A percentile compares a stretch with the other conserved stretches of the same genome.
Evolutionary conservation across 2,113 vertebrate species (phyloP).

Genomic region (Calidris pygmaea): DNA sequence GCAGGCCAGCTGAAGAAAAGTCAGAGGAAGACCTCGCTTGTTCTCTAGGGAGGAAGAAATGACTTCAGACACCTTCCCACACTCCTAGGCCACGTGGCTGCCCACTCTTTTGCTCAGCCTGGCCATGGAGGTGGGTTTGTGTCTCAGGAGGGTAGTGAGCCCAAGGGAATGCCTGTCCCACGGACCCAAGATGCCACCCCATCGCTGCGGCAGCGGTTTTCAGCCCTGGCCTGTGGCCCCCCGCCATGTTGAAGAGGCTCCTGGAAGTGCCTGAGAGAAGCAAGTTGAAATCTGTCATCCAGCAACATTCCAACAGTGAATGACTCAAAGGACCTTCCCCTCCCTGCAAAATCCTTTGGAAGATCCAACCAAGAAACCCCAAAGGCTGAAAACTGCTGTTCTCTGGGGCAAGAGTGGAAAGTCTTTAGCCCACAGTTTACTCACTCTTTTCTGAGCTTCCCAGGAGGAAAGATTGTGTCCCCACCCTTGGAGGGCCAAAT

Average conservation of each 20-base stretch:
- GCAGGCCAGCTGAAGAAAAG: neutral
- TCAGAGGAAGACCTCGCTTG: neutral
- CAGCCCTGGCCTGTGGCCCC: neutral
- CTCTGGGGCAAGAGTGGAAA: rapidly evolving
- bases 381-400: neutral
- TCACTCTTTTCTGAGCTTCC: neutral
- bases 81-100: rapidly evolving
- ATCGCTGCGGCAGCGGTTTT: neutral
- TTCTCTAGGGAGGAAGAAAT: neutral
- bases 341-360: neutral
- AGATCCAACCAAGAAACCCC: neutral
- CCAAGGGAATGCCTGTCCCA: rapidly evolving
- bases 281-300: neutral
- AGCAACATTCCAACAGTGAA: rapidly evolving
- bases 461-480: neutral
- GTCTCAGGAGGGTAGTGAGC: neutral
- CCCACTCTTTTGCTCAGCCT: neutral
- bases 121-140: neutral
- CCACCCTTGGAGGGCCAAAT: neutral
- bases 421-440: neutral
- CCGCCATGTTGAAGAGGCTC: neutral
- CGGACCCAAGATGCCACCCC: neutral
- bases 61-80: neutral
- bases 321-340: neutral
- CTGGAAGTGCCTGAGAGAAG: neutral